Base-by-base conservation (phyloP, 2,888 invertebrate genomes). In the Aplocera efformata region DNA sequence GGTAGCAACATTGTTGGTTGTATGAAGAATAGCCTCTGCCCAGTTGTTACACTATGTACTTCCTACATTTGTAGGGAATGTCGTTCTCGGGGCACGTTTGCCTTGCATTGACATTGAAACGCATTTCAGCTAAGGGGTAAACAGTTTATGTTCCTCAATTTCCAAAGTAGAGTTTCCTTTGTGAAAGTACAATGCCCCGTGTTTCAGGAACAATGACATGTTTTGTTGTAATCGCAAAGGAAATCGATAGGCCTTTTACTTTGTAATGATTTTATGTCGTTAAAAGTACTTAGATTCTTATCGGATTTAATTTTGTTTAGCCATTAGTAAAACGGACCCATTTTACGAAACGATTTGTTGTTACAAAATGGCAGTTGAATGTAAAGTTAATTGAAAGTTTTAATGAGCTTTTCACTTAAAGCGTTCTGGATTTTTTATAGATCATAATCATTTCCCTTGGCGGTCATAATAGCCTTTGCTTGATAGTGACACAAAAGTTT, bases 71-170 rank as follows among this genome's bases (percentile, higher is more conserved):
- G 64, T 65, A 59, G 56, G 58, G 56, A 65, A 72, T 65, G 69
- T 64, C 67, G 64, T 73, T 68, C 3, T 61, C 56, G 61, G 60
- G 63, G 63, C 63, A 69, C 69, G 63, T 75, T 77, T 74, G 69
- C 67, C 63, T 73, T 67, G 57, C 64, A 71, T 63, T 72, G 72
- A 70, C 74, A 74, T 77, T 76, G 72, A 72, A 74, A 63, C 59
- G 64, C 61, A 64, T 56, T 60, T 61, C 55, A 54, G 54, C 63
- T 63, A 44, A 50, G 62, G 60, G 60, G 62, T 71, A 69, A 72
- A 72, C 63, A 63, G 47, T 66, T 67, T 58, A 51, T 47, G 52
- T 58, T 36, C 45, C 52, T 55, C 56, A 52, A 50, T 63, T 50
- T 56, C 47, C 40, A 48, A 47, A 50, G 43, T 49, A 37, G 50